Conservation (phyloP, 2,113 vertebrate genomes). For the Amphiprion ocellaris region DNA sequence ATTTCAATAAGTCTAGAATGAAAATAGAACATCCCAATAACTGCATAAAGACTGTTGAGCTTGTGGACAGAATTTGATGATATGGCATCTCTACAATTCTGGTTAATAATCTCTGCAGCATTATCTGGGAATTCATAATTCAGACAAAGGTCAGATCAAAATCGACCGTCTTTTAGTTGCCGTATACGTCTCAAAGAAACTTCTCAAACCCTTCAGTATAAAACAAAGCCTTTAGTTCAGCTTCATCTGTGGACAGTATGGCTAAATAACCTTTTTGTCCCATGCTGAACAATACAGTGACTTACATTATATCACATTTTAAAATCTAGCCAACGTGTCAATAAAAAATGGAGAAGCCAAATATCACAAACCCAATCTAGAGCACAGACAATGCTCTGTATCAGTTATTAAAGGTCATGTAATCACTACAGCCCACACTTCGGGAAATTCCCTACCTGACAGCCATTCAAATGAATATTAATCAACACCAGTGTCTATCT, state of each 20-base stretch:
- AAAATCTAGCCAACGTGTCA: slow-evolving; percentile 3
- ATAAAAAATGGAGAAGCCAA: slow-evolving; percentile 32
- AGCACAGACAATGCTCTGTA: slow-evolving; percentile 37
- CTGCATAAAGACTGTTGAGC: no score
- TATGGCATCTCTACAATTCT: background rate
- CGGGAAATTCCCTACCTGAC: slow-evolving; percentile 66
- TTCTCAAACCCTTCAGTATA: background rate
- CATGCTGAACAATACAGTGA: slow-evolving; percentile 7
- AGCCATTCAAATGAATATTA: slow-evolving; percentile 62
- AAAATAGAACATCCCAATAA: background rate
- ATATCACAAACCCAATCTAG: slow-evolving; percentile 26
- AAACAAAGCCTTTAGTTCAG: background rate
- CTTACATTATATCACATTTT: slow-evolving; percentile 24
- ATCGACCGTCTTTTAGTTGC: background rate
- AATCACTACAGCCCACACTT: slow-evolving; percentile 60
- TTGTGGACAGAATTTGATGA: background rate
- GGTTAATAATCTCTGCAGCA: background rate
- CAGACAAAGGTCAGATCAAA: background rate
- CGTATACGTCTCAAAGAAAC: background rate
- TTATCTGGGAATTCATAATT: slow-evolving; percentile 25
- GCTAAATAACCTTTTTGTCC: background rate
- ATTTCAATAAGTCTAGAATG: background rate
- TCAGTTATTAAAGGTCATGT: slow-evolving; percentile 65
- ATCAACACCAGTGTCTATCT: slow-evolving; percentile 33
- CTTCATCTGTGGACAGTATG: no score